Base-by-base conservation (phyloP, 2,113 vertebrate species). In the Sakesphorus luctuosus region DNA sequence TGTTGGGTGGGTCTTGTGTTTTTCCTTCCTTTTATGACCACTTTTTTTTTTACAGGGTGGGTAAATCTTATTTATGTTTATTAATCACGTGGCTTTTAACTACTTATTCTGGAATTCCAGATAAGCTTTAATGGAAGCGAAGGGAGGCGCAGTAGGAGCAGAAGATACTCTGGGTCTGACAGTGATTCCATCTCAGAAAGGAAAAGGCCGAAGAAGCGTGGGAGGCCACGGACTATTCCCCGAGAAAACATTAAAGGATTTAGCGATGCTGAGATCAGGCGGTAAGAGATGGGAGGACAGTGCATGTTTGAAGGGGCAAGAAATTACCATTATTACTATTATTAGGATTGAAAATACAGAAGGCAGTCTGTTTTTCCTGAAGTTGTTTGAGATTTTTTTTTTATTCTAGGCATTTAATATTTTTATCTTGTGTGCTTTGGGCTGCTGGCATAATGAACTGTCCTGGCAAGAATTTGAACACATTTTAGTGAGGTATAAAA, bases 181-280 rank as follows among this genome's bases (percentile, higher is more conserved):
- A 99, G 99, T 66, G 99, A 99, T 93, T 99, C 99, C 3, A 91
- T 98, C 68, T 99, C 99, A 8, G 99, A 99, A 97, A 98, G 99
- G 74, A 99, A 99, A 96, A 97, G 99, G 38, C 99, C 99, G 44
- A 99, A 99, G 98, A 99, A 99, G 96, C 98, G 99, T 82, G 99
- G 99, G 58, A 97, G 99, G 91, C 99, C 99, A 76, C 98, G 99
- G 50, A 99, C 99, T 77, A 99, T 99, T 95, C 99, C 99, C 61
- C 98, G 99, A 78, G 99, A 99, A 95, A 99, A 99, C 84, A 99
- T 99, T 97, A 99, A 99, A 97, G 99, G 99, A 92, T 99, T 99
- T 97, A 99, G 98, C 85, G 99, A 99, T 91, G 99, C 99, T 46
- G 99, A 99, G 96, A 99, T 99, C 91, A 98, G 99, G 80, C 98